These are phyloP conservation scores for Acanthosepion lycidas DNA, from an alignment of 2,888 invertebrate genomes.

Conservation along the genomic window DNA sequence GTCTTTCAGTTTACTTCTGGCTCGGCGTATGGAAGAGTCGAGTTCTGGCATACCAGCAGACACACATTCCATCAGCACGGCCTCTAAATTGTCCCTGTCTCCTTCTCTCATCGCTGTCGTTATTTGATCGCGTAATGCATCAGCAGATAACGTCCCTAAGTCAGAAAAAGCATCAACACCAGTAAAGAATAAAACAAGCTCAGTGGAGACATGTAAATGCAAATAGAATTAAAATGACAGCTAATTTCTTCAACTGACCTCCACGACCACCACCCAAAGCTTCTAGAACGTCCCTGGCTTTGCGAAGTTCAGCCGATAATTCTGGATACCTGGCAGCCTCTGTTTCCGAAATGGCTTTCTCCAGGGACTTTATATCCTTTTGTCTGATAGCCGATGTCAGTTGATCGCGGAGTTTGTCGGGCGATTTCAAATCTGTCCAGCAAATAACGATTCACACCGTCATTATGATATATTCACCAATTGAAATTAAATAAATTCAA, in stretches of 20 bases:
- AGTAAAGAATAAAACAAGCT: too few relatives aligned
- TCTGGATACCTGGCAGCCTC: constrained; percentile 25
- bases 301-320: background rate
- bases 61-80: background rate
- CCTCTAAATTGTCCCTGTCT: background rate
- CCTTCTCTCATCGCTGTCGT: background rate
- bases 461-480: background rate
- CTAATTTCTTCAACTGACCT: background rate
- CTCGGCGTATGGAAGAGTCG: background rate
- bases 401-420: constrained; percentile 24
- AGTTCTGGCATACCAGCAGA: constrained; percentile 33
- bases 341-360: background rate
- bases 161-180: too few relatives aligned
- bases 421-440: background rate
- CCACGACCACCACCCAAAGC: constrained; percentile 16
- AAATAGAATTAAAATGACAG: too few relatives aligned
- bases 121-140: background rate
- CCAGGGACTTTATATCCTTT: background rate
- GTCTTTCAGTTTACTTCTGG: background rate
- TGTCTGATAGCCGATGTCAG: constrained; percentile 16
- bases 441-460: background rate
- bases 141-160: background rate
- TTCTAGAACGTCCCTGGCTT: background rate
- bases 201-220: too few relatives aligned
- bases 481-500: background rate